Evolutionary conservation across 2,113 vertebrate genomes (phyloP).

Genomic region (Mystacornis crossleyi): DNA sequence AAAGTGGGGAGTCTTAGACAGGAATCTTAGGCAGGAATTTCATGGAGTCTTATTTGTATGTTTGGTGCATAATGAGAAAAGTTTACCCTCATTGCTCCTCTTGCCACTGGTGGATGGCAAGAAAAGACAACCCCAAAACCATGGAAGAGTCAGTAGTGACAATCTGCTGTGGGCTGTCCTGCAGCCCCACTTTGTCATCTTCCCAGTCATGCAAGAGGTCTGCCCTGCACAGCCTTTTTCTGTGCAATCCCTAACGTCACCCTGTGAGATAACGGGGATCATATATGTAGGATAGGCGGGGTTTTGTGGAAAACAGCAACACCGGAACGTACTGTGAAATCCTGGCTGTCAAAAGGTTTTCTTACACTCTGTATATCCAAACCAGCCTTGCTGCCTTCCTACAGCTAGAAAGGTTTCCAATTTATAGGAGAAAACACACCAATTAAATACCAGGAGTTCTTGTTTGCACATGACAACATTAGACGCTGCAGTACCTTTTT

Average conservation of each 20-base stretch:
- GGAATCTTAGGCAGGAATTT: not conserved
- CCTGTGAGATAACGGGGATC: not conserved
- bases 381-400: not conserved
- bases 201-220: not conserved
- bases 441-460: not conserved
- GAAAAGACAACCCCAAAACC: not conserved
- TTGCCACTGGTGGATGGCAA: not conserved
- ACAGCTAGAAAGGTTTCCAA: not conserved
- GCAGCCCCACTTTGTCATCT: not conserved
- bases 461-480: not conserved
- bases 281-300: not conserved
- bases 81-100: not conserved
- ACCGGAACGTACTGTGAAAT: not conserved
- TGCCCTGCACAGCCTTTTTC: not conserved
- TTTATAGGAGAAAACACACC: not conserved
- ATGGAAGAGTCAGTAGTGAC: not conserved
- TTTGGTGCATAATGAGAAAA: not conserved
- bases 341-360: not conserved
- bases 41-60: not conserved
- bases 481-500: not conserved
- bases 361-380: not conserved
- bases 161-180: not conserved
- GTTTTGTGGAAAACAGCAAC: not conserved
- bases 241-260: not conserved
- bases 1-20: not conserved